These are phyloP conservation scores for Bos indicus DNA, from an alignment of 2,113 vertebrate genomes.

Conservation along the genomic window DNA sequence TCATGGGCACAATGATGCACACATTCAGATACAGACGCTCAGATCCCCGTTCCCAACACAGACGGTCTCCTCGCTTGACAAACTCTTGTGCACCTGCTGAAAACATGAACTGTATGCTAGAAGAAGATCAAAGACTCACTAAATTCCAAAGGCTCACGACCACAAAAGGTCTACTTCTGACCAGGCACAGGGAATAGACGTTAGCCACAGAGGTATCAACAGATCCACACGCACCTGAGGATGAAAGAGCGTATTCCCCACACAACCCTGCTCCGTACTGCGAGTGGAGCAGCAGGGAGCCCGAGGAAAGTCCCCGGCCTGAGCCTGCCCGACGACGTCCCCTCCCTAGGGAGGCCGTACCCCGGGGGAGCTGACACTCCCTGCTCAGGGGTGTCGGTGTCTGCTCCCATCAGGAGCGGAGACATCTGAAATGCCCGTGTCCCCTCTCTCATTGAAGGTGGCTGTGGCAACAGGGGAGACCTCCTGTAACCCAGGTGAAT, in stretches of 20 bases:
- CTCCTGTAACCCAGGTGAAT: accelerated
- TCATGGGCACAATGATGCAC: not conserved
- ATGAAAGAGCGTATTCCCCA: accelerated
- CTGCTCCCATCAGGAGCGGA: accelerated
- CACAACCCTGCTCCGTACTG: accelerated
- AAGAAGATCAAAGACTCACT: accelerated
- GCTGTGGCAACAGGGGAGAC: accelerated
- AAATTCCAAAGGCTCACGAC: too few relatives aligned
- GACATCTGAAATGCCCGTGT: not conserved
- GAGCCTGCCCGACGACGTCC: not conserved
- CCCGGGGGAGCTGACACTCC: too few relatives aligned
- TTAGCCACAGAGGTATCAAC: accelerated
- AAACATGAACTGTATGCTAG: accelerated
- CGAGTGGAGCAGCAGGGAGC: accelerated
- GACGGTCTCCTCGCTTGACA: too few relatives aligned
- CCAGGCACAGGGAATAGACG: accelerated
- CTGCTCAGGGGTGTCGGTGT: not conserved
- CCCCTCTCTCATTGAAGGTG: not conserved
- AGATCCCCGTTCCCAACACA: not conserved
- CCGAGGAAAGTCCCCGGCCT: not conserved
- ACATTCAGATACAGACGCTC: not conserved
- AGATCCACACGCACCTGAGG: accelerated
- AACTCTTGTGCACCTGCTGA: not conserved
- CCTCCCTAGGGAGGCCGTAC: too few relatives aligned
- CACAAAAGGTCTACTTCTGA: accelerated